phyloP scores from a whole-genome alignment of 2,888 invertebrate species.

The Auanema sp. region DNA sequence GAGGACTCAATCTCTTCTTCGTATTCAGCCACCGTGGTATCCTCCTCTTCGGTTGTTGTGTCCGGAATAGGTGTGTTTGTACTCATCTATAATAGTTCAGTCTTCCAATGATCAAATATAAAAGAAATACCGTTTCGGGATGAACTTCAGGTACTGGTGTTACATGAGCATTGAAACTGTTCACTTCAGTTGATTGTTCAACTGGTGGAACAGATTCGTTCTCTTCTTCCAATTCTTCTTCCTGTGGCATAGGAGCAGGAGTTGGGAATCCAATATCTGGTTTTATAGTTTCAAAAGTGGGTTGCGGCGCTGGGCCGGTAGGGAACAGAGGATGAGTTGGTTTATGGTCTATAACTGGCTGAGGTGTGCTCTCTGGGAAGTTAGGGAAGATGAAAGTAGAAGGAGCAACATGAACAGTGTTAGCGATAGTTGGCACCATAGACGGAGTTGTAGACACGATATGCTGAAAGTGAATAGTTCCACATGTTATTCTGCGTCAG shows the following conservation, averaged over 20 bases:
- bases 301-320: background rate
- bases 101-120: background rate
- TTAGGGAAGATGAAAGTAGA: constrained; percentile 42
- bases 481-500: no score
- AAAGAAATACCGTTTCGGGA: background rate
- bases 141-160: background rate
- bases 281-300: background rate
- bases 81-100: background rate
- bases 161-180: constrained; percentile 17
- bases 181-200: constrained; percentile 6
- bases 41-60: constrained; percentile 22
- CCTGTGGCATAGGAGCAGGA: constrained; percentile 12
- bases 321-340: constrained; percentile 17
- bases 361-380: constrained; percentile 29
- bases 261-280: constrained; percentile 10
- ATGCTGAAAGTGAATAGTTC: no score
- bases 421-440: background rate
- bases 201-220: background rate
- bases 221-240: no score
- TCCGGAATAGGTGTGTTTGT: constrained; percentile 3
- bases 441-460: no score
- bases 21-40: constrained; percentile 12
- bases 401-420: constrained; percentile 2
- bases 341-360: constrained; percentile 20
- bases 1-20: background rate